Evolutionary conservation across 2,797 vertebrate species (phyloP), one percentile per base, ranked within the genome.

Genomic region (Macrochelys suwanniensis): DNA sequence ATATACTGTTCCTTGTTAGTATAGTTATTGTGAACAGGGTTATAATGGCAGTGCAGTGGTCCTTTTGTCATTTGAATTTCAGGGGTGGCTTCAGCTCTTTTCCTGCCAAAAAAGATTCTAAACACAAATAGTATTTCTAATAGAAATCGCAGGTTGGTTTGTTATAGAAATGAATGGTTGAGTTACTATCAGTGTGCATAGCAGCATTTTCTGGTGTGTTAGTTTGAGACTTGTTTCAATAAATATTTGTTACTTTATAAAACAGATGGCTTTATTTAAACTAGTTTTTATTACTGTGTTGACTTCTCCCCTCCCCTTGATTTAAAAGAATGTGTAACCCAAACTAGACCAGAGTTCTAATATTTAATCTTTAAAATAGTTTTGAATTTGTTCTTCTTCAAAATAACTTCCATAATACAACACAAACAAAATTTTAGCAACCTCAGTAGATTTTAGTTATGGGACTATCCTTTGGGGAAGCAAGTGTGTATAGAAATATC

Each of bases 211-310:
- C 28, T 33, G 87, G 17, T 25, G 9, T 31, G 50, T 90, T 91
- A 5, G 80, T 87, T 85, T 21, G 59, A 10, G 4, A 45, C 51
- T 7, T 85, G 68, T 80, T 53, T 85, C 50, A 89, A 95, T 87
- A 93, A 92, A 85, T 3, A 31, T 3, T 77, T 31, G 74, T 77
- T 33, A 33, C 45, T 92, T 90, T 19, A 7, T 11, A 42, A 56
- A 47, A 59, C 6, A 3, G 81, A 10, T 25, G 47, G 56, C 4
- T 57, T 94, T 86, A 31, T 6, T 31, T 54, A 4, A 86, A 74
- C 25, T n/a, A 11, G 31, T 45, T 74, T 54, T 71, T 71, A 37
- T 37, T 71, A 71, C 10, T 42, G 5, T n/a, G n/a, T 23, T 37
- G 47, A 74, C 2, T 7, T 5, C 59, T 81, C 65, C n/a, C 45